Base-by-base conservation (phyloP, 1,140 invertebrate species). In the Solen grandis region DNA sequence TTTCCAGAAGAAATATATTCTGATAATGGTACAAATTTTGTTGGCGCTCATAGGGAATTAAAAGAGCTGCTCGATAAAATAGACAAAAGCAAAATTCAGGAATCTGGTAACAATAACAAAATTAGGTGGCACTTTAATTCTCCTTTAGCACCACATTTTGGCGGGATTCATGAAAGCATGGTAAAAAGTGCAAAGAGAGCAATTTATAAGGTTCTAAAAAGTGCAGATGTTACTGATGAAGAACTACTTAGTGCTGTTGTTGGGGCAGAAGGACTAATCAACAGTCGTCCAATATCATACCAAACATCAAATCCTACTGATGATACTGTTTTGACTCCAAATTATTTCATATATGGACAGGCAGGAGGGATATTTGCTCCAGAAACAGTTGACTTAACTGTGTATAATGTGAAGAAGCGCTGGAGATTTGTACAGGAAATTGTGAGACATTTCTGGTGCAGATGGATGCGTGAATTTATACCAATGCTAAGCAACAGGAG, bases 41-140 rank as follows among this genome's bases (percentile, higher is more conserved):
- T 73, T 8, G 60, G 57, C 1, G 78, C 78, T 41, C 22, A 74
- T 50, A 73, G n/a, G 2, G 78, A 74, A 59, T 31, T 81, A 5
- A 35, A 25, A 25, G 13, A 33, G 69, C 55, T 31, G 41, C 65
- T 22, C 25, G 29, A 16, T 16, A 31, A 31, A 19, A 57, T 29
- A 13, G 72, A 41, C 66, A 80, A 19, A 33, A 62, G 50, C 16
- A 74, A 29, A 73, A 74, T 22, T 29, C 5, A 70, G n/a, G 29
- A 55, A n/a, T n/a, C n/a, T n/a, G 65, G 8, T 16, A 55, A 38
- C 29, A 72, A 57, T 29, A 27, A 65, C 65, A 85, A 75, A 22
- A 90, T 92, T 0, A 65, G 84, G 33, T 93, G 92, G 92, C 70
- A 91, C 46, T 92, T 93, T 75, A 92, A 91, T 73, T 92, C 93